phyloP scores from a whole-genome alignment of 1,140 invertebrate species.

The Colletes gigas region DNA sequence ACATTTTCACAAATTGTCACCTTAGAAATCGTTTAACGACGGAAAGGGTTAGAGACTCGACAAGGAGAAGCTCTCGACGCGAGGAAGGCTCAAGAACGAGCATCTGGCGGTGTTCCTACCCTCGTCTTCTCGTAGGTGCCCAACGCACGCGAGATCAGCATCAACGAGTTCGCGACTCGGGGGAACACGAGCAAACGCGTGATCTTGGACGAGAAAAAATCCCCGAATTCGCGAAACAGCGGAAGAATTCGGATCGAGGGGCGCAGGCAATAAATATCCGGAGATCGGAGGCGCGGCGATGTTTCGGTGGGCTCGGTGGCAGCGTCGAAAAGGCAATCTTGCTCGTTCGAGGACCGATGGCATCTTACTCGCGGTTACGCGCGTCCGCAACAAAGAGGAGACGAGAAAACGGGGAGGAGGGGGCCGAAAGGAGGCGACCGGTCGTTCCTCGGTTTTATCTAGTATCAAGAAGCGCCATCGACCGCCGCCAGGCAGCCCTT shows the following conservation, averaged over 20 bases:
- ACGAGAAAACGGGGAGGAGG: background rate
- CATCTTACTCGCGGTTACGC: conserved; percentile 53
- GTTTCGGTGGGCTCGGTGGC: conserved; percentile 30
- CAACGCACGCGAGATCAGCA: no score
- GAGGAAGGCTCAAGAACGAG: no score
- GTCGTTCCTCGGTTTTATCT: conserved; percentile 63
- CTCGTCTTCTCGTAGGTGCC: no score
- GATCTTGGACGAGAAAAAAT: conserved; percentile 2
- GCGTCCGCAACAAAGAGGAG: conserved; percentile 7
- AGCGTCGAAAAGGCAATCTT: conserved; percentile 46
- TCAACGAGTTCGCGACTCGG: no score
- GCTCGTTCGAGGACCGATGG: conserved; percentile 30
- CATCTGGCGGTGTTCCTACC: no score
- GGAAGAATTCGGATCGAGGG: conserved; percentile 26
- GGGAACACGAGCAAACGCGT: background rate
- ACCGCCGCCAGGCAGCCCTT: conserved; percentile 47
- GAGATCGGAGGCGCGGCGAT: conserved; percentile 23
- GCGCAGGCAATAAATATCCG: conserved; percentile 46
- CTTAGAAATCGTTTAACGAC: no score
- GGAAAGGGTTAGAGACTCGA: no score
- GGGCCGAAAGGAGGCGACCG: conserved; percentile 31
- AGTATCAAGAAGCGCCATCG: conserved; percentile 62
- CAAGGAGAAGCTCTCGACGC: no score
- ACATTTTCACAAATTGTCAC: no score
- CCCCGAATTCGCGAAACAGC: background rate